A percentile compares a stretch with the other conserved stretches of the same genome.
phyloP scores from a whole-genome alignment of 2,113 vertebrate species.

The Entomyzon cyanotis region DNA sequence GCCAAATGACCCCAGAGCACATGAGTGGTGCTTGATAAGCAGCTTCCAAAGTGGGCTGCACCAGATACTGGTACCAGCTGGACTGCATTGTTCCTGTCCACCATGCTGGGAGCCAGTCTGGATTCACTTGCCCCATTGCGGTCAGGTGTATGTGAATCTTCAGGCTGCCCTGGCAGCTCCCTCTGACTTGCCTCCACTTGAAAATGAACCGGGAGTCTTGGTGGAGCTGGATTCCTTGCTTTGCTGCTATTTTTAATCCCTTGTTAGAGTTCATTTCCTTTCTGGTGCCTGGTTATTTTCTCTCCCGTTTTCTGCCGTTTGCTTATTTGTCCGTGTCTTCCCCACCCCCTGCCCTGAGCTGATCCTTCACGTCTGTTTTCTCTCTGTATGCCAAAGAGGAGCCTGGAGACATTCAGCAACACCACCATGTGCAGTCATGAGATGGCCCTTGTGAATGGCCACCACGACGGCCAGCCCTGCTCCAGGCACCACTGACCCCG shows the following conservation, averaged over 20 bases:
- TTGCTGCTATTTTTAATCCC: slow-evolving; percentile 58
- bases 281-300: slow-evolving; percentile 67
- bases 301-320: slow-evolving; percentile 39
- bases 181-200: background rate
- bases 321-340: slow-evolving; percentile 39
- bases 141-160: background rate
- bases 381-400: background rate
- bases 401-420: background rate
- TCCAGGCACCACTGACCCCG: fast-evolving
- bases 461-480: background rate
- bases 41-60: background rate
- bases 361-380: slow-evolving; percentile 40
- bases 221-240: background rate
- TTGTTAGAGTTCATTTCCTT: slow-evolving; percentile 54
- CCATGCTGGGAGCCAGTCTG: background rate
- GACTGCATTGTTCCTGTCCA: background rate
- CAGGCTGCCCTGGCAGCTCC: background rate
- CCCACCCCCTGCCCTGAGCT: background rate
- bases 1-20: background rate
- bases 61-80: background rate
- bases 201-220: background rate
- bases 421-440: background rate
- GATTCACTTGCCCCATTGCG: background rate
- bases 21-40: background rate
- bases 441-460: background rate